Percentiles rank a stretch among this genome's conserved stretches.
Evolutionary conservation across 2,797 vertebrate species (phyloP).

Genomic region (Cottoperca gobio): DNA sequence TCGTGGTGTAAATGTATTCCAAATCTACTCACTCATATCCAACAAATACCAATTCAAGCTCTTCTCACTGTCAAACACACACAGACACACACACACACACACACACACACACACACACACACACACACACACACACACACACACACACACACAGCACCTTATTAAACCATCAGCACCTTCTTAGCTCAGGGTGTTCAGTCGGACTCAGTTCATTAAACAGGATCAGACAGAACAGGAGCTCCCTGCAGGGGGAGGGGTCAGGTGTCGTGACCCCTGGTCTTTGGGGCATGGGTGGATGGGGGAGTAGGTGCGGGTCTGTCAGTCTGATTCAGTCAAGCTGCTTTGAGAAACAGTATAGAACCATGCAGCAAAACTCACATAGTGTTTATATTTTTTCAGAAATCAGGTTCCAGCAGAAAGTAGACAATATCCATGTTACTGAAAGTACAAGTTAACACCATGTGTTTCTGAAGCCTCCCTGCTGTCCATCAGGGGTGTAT

Average conservation of each 20-base stretch:
- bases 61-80: neutral
- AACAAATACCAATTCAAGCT: neutral
- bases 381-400: neutral
- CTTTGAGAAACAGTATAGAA: conserved; percentile 14
- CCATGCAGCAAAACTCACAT: neutral
- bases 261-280: conserved; percentile 46
- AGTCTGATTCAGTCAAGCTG: conserved; percentile 13
- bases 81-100: conserved; percentile 41
- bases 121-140: neutral
- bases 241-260: conserved; percentile 51
- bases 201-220: conserved; percentile 83
- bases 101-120: conserved; percentile 35
- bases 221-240: conserved; percentile 68
- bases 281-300: neutral
- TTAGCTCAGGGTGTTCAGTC: conserved; percentile 72
- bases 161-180: conserved; percentile 74
- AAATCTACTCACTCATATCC: neutral
- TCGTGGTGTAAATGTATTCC: conserved; percentile 42
- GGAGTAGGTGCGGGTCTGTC: conserved; percentile 5
- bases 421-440: neutral
- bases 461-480: conserved; percentile 10
- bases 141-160: conserved; percentile 67
- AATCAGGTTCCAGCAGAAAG: neutral
- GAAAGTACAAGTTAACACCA: neutral
- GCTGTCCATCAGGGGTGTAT: conserved; percentile 7